phyloP scores from a whole-genome alignment of 1,140 invertebrate species.

The Diploscapter pachys region DNA sequence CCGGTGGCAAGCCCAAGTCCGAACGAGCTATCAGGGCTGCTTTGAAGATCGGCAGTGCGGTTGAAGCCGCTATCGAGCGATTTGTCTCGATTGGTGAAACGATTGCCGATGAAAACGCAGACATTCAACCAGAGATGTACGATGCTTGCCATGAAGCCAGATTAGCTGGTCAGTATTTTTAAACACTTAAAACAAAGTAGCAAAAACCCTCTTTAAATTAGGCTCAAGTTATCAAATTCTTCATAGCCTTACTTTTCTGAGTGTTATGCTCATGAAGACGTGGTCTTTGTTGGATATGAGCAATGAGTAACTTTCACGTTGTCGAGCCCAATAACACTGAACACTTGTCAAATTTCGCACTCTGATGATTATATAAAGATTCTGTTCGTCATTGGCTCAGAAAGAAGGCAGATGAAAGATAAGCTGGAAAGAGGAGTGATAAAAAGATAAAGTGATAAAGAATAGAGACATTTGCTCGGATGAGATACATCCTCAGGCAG shows the following conservation, averaged over 20 bases:
- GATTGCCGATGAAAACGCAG: constrained; percentile 93
- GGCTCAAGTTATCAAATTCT: too few relatives aligned
- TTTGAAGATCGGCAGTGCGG: constrained; percentile 82
- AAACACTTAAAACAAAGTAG: background rate
- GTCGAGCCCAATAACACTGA: background rate
- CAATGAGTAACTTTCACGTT: too few relatives aligned
- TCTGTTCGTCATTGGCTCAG: background rate
- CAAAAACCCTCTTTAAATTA: constrained; percentile 2
- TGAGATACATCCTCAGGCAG: too few relatives aligned
- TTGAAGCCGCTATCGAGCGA: constrained; percentile 90
- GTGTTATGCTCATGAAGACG: too few relatives aligned
- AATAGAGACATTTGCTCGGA: too few relatives aligned
- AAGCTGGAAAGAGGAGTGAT: background rate
- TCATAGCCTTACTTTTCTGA: too few relatives aligned
- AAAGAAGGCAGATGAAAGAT: background rate
- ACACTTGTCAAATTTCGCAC: constrained; percentile 2
- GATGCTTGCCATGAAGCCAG: constrained; percentile 93
- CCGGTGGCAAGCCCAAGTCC: constrained; percentile 64
- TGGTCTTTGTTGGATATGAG: too few relatives aligned
- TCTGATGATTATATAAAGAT: background rate
- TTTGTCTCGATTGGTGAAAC: constrained; percentile 96
- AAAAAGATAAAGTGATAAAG: too few relatives aligned
- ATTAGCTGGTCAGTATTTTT: constrained; percentile 73
- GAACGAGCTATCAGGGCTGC: constrained; percentile 71
- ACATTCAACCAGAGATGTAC: constrained; percentile 94